Evolutionary conservation across 53 echinoderm and acorn worm genomes (phyloP), one percentile per base, ranked within the genome.

Genomic region (Astropecten irregularis): DNA sequence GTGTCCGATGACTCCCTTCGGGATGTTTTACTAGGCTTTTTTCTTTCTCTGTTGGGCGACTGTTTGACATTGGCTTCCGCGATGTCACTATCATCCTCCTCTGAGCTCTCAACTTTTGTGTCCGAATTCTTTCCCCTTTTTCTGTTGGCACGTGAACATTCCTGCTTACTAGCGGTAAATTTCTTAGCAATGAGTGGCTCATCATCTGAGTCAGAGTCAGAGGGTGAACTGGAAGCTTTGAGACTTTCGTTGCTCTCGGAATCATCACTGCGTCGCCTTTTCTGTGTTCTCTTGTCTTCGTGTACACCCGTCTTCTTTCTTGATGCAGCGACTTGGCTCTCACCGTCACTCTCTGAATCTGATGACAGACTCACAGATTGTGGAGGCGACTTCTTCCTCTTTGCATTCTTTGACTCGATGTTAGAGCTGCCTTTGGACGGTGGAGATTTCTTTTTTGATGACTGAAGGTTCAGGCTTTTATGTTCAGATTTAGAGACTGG

Each of bases 271-370:
- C 3, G 4, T 65, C 32, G 35, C 37, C 1, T 4, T n/a, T 0
- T 46, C 14, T 46, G 8, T 9, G 47, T 9, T 9, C 47, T 46
- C 8, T 46, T 13, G 36, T 65, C 22, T 21, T 53, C 55, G 22
- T 55, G 16, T 4, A 20, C 2, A n/a, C n/a, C n/a, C n/a, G n/a
- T n/a, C n/a, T n/a, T n/a, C n/a, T n/a, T n/a, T 54, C 30, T 73
- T 3, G 73, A 73, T 22, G 38, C 39, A 53, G 55, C 20, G 39
- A 2, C 73, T 73, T 73, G 53, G 31, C 32, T 20, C 35, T 38
- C 73, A 36, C 73, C 55, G 10, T 55, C 73, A 73, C 39, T 37
- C 15, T 54, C 73, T 8, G 55, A 73, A 36, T 70, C 50, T 29
- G 31, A 23, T 49, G 27, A 4, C 2, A n/a, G 32, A 5, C 29